Base-by-base conservation (phyloP, 2,113 vertebrate species). In the Semnornis frantzii region DNA sequence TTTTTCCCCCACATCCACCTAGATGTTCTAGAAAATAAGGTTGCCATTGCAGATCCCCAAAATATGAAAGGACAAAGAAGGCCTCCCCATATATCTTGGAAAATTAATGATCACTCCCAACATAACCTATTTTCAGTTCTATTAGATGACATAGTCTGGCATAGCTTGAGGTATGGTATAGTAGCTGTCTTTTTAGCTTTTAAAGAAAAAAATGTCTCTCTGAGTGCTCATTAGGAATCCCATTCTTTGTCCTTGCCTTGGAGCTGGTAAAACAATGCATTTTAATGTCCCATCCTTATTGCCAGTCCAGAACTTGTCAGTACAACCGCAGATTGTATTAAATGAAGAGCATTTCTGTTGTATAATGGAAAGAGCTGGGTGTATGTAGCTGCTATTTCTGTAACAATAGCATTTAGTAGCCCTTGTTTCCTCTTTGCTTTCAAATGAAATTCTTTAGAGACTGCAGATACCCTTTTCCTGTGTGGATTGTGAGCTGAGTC, bases 321-420 rank as follows among this genome's bases (percentile, higher is more conserved):
- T 6, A 8, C 66, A 89, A 15, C 58, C 62, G 6, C 0, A 0
- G 50, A 63, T 87, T 94, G 42, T 71, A 69, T 91, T 62, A 78
- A 83, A 82, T 55, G 58, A 76, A 78, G 79, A 79, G 75, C 28
- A 52, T 81, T 92, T 85, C 69, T 82, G 79, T 85, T 58, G 76
- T 69, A 50, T 72, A 71, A 92, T 75, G 59, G 89, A 70, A 92
- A 87, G 74, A 69, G 79, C 65, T 94, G 95, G 69, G 70, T 95
- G 85, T 93, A 85, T 78, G 55, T 77, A 75, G 94, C 87, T 94
- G 87, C 93, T 96, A 87, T 92, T 97, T 96, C 80, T 88, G 87
- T 84, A 89, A 94, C 90, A 94, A 95, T 92, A 81, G 87, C 91
- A 69, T 92, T 94, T 92, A 83, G 58, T 82, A 65, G 79, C 37